Evolutionary conservation across 2,888 invertebrate species (phyloP), one percentile per base, ranked within the genome.

Genomic region (Cephus pygmeus): DNA sequence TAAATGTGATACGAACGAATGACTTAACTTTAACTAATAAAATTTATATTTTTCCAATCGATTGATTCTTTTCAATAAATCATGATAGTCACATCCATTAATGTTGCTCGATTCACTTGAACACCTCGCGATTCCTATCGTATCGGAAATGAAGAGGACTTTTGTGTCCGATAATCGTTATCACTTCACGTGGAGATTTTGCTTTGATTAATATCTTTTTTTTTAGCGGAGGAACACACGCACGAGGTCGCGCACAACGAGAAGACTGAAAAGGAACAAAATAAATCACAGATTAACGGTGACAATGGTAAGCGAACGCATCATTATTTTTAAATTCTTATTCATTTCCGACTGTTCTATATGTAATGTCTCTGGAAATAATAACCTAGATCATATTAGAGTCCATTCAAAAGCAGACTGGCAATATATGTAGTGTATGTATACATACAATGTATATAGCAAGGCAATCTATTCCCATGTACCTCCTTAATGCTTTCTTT

Each of bases 281-380:
- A 83, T 86, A 89, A 82, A 82, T 83, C 79, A 83, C 88, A 83
- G 83, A 87, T 82, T 76, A 92, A 92, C 84, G 91, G 91, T 73
- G 92, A 92, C 85, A 85, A 87, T 81, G 90, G 92, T 92, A 88
- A 92, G 92, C 91, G 76, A 56, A 23, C 2, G 2, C 1, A 56
- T 40, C 0, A 6, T 6, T 9, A 56, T 56, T 56, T 9, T 56
- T 56, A 56, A 9, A 56, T 23, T 15, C 15, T 2, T 6, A 23
- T 56, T 56, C 23, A 9, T 6, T 2, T 56, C 2, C 40, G 40
- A 23, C 23, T 23, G 0, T 23, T 9, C 23, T 9, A 9, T 23
- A 0, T 23, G 4, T 9, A 23, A 56, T 56, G 23, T 56, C 23
- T 23, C 1, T 56, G 23, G 6, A 56, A 56, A 56, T 56, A 56